These are phyloP conservation scores for Pangasius djambal DNA, from an alignment of 2,797 vertebrate genomes.

Conservation along the genomic window DNA sequence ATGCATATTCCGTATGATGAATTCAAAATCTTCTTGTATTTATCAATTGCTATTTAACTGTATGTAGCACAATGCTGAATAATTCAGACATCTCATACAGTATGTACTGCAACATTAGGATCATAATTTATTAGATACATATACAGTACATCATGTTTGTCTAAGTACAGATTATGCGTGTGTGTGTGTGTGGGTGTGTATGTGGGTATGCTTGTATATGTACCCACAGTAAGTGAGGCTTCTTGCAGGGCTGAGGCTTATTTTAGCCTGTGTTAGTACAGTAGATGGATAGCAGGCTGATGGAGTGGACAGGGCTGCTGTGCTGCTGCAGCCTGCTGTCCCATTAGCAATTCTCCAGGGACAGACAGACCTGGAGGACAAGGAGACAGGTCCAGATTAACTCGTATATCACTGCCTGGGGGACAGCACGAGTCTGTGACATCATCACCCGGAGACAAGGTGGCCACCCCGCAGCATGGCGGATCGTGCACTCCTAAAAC, in stretches of 20 bases:
- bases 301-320: constrained; percentile 67
- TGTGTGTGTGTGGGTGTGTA: constrained; percentile 18
- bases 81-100: neutral
- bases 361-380: constrained; percentile 70
- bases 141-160: neutral
- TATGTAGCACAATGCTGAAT: neutral
- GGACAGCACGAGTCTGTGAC: constrained; percentile 71
- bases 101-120: neutral
- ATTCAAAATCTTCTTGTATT: constrained; percentile 8
- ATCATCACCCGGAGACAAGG: constrained; percentile 73
- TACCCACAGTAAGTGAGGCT: constrained; percentile 30
- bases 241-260: constrained; percentile 57
- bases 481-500: constrained; percentile 65
- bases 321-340: constrained; percentile 67
- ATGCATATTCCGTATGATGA: constrained; percentile 38
- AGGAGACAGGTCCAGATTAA: constrained; percentile 76
- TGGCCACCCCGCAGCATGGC: constrained; percentile 64
- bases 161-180: neutral
- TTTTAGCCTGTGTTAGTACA: constrained; percentile 57
- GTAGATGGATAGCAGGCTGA: constrained; percentile 70
- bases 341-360: constrained; percentile 73
- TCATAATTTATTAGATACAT: neutral
- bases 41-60: constrained; percentile 11
- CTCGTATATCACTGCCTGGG: constrained; percentile 76
- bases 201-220: constrained; percentile 37